Conservation (phyloP, 2,888 invertebrate genomes). For the Criorhina ranunculi region DNA sequence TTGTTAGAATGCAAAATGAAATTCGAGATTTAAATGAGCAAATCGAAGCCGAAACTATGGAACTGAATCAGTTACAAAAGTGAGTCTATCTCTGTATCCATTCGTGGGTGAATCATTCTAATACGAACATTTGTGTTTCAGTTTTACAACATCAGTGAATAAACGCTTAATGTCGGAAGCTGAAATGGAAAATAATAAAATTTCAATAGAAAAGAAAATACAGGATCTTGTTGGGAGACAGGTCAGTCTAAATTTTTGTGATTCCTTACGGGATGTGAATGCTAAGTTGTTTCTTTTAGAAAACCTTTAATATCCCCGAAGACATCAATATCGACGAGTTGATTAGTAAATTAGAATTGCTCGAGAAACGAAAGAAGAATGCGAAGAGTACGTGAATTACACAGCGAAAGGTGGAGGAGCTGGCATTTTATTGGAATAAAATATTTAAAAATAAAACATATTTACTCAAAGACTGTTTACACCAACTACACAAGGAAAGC, state of each 20-base stretch:
- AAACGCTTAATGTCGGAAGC: conserved; percentile 79
- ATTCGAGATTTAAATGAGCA: conserved; percentile 78
- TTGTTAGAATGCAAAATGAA: conserved; percentile 77
- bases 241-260: conserved; percentile 49
- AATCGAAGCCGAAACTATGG: conserved; percentile 78
- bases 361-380: conserved; percentile 75
- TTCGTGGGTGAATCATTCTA: not conserved
- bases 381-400: conserved; percentile 73
- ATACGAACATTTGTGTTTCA: conserved; percentile 53
- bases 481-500: conserved; percentile 34
- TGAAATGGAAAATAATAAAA: conserved; percentile 78
- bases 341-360: conserved; percentile 80
- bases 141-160: conserved; percentile 78
- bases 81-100: conserved; percentile 49
- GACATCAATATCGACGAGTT: conserved; percentile 81
- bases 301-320: conserved; percentile 77
- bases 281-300: conserved; percentile 62
- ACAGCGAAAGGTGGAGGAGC: not conserved
- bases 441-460: conserved; percentile 27
- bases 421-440: conserved; percentile 1
- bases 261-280: not conserved
- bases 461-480: conserved; percentile 65
- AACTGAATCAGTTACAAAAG: conserved; percentile 79
- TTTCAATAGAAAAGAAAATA: conserved; percentile 78
- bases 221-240: conserved; percentile 79